Evolutionary conservation across 2,797 vertebrate genomes (phyloP), one percentile per base, ranked within the genome.

Genomic region (Pyrocephalus nanus): DNA sequence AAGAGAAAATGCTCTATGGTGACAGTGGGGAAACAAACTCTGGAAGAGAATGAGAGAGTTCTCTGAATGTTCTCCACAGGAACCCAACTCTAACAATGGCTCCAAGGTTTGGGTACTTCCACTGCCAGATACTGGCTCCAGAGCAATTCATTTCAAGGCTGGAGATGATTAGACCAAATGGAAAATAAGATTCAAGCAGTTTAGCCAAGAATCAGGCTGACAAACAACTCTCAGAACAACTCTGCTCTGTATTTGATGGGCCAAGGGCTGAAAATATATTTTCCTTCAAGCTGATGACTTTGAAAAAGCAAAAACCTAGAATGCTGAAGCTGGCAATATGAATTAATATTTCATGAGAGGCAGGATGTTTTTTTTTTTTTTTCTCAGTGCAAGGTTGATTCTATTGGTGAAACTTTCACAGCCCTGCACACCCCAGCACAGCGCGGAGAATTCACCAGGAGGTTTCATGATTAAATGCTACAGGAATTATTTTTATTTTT

Each of bases 141-240:
- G 61, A 96, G 73, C 61, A 75, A 92, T 92, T 88, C 36, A 42
- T 83, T 86, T 90, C 40, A 83, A 93, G 82, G 57, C 82, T 93
- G 82, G 34, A 30, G 72, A 75, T 86, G 43, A 90, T 95, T 90
- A 94, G 69, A 83, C 54, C n/a, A 78, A 91, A 51, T 58, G 94
- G 82, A 95, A 96, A 95, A 96, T 70, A 92, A 87, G 61, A 92
- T 78, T 82, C 77, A 84, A 86, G 86, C 30, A 25, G 76, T 90
- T 92, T 88, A 81, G 51, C 66, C 73, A 86, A 84, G 69, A 21
- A 80, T 42, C 57, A 93, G 42, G 23, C 85, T 92, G 90, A 95
- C 66, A 91, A 86, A 72, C 45, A 82, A 75, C 57, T 61, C 86
- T 72, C 32, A 47, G 65, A 88, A 83, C 45, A 90, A 15, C 61